These are phyloP conservation scores for Diadema setosum DNA, from an alignment of 35 echinoderm and acorn worm species.

Conservation along the genomic window DNA sequence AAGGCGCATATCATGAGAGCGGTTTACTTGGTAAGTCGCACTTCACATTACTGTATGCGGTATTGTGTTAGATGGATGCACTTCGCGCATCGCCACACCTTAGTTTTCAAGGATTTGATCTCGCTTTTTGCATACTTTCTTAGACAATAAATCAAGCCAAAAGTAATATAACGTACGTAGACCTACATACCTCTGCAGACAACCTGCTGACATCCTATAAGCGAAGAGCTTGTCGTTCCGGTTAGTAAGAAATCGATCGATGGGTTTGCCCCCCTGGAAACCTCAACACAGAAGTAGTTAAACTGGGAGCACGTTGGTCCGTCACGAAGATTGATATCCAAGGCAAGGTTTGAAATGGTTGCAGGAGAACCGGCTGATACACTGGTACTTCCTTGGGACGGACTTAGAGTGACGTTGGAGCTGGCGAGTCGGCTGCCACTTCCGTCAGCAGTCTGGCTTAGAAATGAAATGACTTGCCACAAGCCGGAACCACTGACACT, in stretches of 20 bases:
- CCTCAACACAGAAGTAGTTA: not conserved
- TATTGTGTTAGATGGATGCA: too few relatives aligned
- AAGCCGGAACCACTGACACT: not conserved
- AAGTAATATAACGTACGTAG: not conserved
- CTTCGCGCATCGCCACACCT: too few relatives aligned
- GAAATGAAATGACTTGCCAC: not conserved
- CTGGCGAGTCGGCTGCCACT: not conserved
- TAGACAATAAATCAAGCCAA: not conserved
- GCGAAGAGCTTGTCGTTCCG: not conserved
- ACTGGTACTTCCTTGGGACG: not conserved
- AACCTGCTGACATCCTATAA: not conserved
- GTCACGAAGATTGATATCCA: not conserved
- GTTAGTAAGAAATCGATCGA: not conserved
- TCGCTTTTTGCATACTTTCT: not conserved
- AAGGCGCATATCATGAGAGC: too few relatives aligned
- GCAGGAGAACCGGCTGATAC: not conserved
- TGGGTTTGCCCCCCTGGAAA: not conserved
- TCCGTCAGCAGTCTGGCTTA: not conserved
- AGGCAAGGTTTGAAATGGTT: not conserved
- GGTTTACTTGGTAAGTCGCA: too few relatives aligned
- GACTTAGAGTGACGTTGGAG: not conserved
- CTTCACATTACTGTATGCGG: too few relatives aligned
- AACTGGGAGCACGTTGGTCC: constrained; percentile 1
- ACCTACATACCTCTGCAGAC: not conserved
- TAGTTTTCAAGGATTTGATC: not conserved